phyloP scores from a whole-genome alignment of 2,888 invertebrate species.

The Ormyrus labotus region DNA sequence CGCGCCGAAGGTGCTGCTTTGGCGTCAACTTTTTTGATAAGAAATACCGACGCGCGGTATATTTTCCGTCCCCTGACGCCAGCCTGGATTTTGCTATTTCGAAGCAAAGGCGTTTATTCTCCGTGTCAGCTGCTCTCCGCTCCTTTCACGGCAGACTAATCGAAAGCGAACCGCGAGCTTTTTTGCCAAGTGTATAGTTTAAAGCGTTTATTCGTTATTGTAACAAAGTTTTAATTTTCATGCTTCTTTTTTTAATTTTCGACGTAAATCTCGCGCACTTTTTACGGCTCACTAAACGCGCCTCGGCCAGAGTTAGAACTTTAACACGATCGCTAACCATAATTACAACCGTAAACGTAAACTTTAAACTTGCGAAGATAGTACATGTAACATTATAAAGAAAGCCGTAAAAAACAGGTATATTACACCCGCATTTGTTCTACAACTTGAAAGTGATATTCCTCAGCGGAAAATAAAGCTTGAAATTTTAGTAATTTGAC shows the following conservation, averaged over 20 bases:
- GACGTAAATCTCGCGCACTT: too few relatives aligned
- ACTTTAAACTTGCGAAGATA: conserved; percentile 19
- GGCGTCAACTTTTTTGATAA: conserved; percentile 30
- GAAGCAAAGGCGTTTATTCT: neutral
- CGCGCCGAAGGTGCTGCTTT: neutral
- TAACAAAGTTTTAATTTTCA: too few relatives aligned
- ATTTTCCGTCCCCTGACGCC: conserved; percentile 26
- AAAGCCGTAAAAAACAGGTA: conserved; percentile 3
- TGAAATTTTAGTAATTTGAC: neutral
- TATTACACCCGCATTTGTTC: neutral
- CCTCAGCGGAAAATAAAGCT: neutral
- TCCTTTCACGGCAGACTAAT: too few relatives aligned
- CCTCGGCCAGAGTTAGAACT: neutral
- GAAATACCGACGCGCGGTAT: conserved; percentile 23
- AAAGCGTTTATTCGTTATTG: too few relatives aligned
- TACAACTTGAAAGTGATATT: neutral
- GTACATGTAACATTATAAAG: neutral
- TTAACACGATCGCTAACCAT: conserved; percentile 9
- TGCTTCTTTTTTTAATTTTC: too few relatives aligned
- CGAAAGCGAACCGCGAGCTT: too few relatives aligned
- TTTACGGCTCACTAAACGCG: neutral
- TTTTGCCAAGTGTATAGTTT: too few relatives aligned
- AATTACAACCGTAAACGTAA: conserved; percentile 9
- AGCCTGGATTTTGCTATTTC: neutral
- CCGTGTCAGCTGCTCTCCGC: neutral